A percentile compares a stretch with the other conserved stretches of the same genome.
Conservation (phyloP, 2,888 invertebrate species). For the Iselma pallidipennis region DNA sequence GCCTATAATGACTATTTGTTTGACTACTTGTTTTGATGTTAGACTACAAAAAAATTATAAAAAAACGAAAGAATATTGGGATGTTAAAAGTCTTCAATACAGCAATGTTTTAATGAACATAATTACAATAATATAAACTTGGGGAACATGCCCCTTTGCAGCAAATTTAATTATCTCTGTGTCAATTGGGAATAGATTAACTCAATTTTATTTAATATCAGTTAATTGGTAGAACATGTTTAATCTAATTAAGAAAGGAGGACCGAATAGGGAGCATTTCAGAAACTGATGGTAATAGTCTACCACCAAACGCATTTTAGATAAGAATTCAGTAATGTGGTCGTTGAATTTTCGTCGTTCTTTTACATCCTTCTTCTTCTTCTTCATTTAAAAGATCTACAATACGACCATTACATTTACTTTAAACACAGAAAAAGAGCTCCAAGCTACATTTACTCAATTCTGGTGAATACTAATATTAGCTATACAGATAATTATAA, state of each 20-base stretch:
- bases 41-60: too few species aligned
- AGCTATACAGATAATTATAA: too few species aligned
- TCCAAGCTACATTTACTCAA: too few species aligned
- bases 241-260: conserved; percentile 15
- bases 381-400: not conserved
- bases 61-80: too few species aligned
- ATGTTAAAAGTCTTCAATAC: too few species aligned
- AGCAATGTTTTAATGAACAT: too few species aligned
- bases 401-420: not conserved
- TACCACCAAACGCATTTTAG: conserved; percentile 10
- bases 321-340: conserved; percentile 11
- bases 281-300: conserved; percentile 19
- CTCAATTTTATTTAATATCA: conserved; percentile 11
- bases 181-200: conserved; percentile 14
- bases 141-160: conserved; percentile 3
- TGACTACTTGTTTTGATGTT: too few species aligned
- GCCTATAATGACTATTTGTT: too few species aligned
- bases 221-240: conserved; percentile 13
- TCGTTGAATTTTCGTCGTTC: not conserved
- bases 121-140: too few species aligned
- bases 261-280: conserved; percentile 11
- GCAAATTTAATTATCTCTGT: conserved; percentile 14
- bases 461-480: too few species aligned
- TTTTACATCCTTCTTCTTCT: not conserved
- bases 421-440: not conserved